Base-by-base conservation (phyloP, 2,888 invertebrate genomes). In the Xanthostigma xanthostigma region DNA sequence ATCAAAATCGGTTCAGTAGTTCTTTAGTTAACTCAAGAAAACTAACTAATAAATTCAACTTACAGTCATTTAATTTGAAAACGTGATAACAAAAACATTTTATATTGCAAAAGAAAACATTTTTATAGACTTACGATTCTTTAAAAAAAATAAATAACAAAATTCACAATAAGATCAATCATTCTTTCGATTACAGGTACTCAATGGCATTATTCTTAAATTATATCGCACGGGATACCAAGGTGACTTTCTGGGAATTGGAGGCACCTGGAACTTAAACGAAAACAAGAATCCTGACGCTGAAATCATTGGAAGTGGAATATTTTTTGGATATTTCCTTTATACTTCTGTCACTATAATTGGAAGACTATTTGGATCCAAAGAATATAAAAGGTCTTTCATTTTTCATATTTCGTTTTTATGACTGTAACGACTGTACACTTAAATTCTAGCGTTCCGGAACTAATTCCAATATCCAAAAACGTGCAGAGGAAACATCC, bases 221-320 rank as follows among this genome's bases (percentile, higher is more conserved):
- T 69, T 90, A 9, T 90, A 91, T 67, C 78, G 90, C 52, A 82
- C 83, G 33, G 90, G 90, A 10, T 84, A 81, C 68, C 79, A 80
- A 55, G 90, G 90, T 3, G 79, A 81, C 62, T 90, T 90, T 64
- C 73, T 91, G 52, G 90, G 90, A 36, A 84, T 90, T 46, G 89
- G 90, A 42, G 90, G 89, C 49, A 88, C 88, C 13, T 90, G 90
- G 89, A 90, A 90, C 68, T 72, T 90, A 45, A 87, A 89, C 59
- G 89, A 90, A 64, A 86, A 87, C 63, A 89, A 89, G 69, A 87
- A 81, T 63, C 80, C 88, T 0, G 90, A 90, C 59, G 84, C 84
- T 13, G 90, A 91, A 71, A 89, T 90, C 53, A 81, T 91, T 1
- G 89, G 89, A 0, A 87, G 88, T 0, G 90, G 90, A 9, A 83